These are phyloP conservation scores for Rhorus exstirpatorius DNA, from an alignment of 2,888 invertebrate species.

Conservation along the genomic window DNA sequence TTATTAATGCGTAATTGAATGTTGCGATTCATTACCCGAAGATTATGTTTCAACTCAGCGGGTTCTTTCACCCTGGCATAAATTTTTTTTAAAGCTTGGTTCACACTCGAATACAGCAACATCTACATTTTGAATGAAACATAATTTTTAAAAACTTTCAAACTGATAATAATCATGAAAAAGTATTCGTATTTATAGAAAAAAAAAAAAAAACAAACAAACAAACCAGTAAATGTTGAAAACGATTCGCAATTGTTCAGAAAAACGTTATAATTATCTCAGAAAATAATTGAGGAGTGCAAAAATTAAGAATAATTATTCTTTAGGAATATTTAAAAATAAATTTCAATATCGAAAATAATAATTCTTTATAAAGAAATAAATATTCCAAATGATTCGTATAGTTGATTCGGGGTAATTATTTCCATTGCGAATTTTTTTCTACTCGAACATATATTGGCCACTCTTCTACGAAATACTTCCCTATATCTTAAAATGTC, in stretches of 20 bases:
- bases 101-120: slow-evolving; percentile 48
- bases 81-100: slow-evolving; percentile 43
- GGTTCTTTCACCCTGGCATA: slow-evolving; percentile 33
- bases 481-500: slow-evolving; percentile 9
- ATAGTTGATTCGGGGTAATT: too few relatives aligned
- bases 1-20: slow-evolving; percentile 81
- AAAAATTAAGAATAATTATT: background rate
- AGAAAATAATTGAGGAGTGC: slow-evolving; percentile 2
- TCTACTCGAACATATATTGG: too few relatives aligned
- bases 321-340: too few relatives aligned
- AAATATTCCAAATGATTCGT: too few relatives aligned
- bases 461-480: background rate
- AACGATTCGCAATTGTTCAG: too few relatives aligned
- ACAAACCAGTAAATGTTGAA: too few relatives aligned
- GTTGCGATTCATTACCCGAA: slow-evolving; percentile 79
- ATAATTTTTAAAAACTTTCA: background rate
- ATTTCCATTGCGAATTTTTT: too few relatives aligned
- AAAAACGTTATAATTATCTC: too few relatives aligned
- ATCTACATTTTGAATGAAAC: background rate
- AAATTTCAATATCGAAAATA: too few relatives aligned
- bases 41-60: slow-evolving; percentile 74
- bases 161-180: background rate
- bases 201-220: background rate
- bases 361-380: too few relatives aligned
- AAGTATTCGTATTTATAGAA: background rate